Base-by-base conservation (phyloP, 2,113 vertebrate genomes). In the Bolborhynchus lineola region DNA sequence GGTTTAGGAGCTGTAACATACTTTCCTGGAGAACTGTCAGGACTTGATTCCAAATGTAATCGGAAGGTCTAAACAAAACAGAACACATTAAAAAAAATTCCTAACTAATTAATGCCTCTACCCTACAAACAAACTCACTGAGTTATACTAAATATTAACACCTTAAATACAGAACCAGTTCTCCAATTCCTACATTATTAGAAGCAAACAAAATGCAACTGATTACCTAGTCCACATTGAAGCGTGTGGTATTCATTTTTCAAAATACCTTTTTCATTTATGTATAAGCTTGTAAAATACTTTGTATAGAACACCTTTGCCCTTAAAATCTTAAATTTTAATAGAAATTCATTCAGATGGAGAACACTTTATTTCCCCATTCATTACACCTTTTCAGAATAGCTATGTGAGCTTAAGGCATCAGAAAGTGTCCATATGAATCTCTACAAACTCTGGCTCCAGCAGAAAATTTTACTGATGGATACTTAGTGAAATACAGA, bases 1-100 rank as follows among this genome's bases (percentile, higher is more conserved):
- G 88, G 88, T 86, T 92, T 82, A 92, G 97, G 81, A 93, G 90
- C 65, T 85, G 88, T 68, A 79, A 88, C 63, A 75, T 57, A 93
- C 90, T 98, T 98, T 62, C 97, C 20, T 52, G 97, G 94, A 86
- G 74, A 98, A 79, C 75, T 97, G 95, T 97, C 98, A 79, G 98
- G 97, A 86, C 95, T 98, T 71, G 98, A 96, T 83, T 97, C 96
- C 96, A 98, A 97, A 97, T 72, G 92, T 31, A 97, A 95, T 44
- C 55, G 93, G 16, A 97, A 98, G 92, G 90, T 97, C 98, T 98
- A 93, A 93, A 95, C 37, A 96, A 75, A 98, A 49, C 9, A 93
- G 42, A 76, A 88, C 67, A 69, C 3, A 41, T 78, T 6, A 69
- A 33, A 77, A 62, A 23, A 23, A 85, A 75, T 20, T 4, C 2